These are phyloP conservation scores for Sylvietta virens DNA, from an alignment of 2,113 vertebrate genomes.

Conservation along the genomic window DNA sequence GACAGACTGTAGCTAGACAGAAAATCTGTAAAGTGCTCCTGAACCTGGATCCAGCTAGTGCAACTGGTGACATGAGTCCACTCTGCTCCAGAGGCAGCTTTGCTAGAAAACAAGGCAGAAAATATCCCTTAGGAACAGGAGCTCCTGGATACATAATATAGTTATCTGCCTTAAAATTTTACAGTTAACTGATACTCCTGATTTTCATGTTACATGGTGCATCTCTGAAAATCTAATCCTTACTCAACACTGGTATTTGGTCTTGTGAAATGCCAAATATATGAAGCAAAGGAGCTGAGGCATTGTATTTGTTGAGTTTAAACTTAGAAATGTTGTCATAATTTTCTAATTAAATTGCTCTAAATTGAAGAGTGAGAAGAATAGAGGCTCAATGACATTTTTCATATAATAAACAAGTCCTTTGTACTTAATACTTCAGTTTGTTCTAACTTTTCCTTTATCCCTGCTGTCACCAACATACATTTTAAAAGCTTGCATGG, in stretches of 20 bases:
- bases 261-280: neutral
- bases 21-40: neutral
- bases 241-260: neutral
- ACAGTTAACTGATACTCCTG: neutral
- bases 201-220: neutral
- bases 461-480: slow-evolving; percentile 7
- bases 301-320: neutral
- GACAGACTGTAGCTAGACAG: neutral
- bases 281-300: neutral
- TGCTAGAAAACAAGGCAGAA: neutral
- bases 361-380: neutral
- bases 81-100: neutral
- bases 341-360: neutral
- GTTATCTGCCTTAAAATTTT: neutral
- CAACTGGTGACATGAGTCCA: neutral
- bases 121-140: neutral
- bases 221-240: neutral
- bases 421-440: neutral
- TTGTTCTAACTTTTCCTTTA: slow-evolving; percentile 37
- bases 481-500: slow-evolving; percentile 23
- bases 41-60: neutral
- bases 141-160: neutral
- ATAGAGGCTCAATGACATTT: neutral
- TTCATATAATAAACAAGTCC: neutral
- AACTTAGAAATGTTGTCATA: neutral